Conservation (phyloP, 2,888 invertebrate species). For the Limenitis camilla region DNA sequence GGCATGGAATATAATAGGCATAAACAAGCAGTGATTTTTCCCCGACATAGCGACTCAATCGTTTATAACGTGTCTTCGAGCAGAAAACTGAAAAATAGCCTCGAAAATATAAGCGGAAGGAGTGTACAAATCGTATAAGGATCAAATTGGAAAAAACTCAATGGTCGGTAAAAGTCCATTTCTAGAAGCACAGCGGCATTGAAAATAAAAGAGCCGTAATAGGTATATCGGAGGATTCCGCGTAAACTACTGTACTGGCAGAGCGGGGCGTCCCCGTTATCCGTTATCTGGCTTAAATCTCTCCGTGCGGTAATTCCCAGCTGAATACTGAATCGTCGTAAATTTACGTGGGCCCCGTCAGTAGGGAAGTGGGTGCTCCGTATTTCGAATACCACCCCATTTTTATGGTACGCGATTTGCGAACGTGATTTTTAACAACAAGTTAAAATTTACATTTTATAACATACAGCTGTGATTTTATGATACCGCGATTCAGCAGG, state of each 20-base stretch:
- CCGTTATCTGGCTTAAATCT: constrained; percentile 54
- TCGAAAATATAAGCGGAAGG: constrained; percentile 20
- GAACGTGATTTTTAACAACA: constrained; percentile 63
- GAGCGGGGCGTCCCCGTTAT: constrained; percentile 35
- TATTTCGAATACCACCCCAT: constrained; percentile 49
- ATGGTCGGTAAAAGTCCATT: constrained; percentile 23
- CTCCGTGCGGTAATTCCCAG: constrained; percentile 57
- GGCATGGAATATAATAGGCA: constrained; percentile 7
- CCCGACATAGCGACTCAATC: constrained; percentile 9
- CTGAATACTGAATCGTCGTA: constrained; percentile 65
- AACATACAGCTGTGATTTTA: constrained; percentile 43
- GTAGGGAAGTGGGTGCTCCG: constrained; percentile 44
- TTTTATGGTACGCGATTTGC: constrained; percentile 55
- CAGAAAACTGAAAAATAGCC: constrained; percentile 22
- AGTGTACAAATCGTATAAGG: constrained; percentile 22
- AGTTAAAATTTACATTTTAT: constrained; percentile 61
- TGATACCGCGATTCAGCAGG: constrained; percentile 27
- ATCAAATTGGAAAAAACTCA: constrained; percentile 21
- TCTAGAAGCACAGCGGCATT: constrained; percentile 10
- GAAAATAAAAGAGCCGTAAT: constrained; percentile 19
- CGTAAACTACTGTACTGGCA: constrained; percentile 15
- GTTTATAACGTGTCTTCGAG: constrained; percentile 23
- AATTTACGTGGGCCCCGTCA: constrained; percentile 59
- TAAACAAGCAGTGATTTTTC: constrained; percentile 16
- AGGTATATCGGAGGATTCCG: constrained; percentile 7